Conservation (phyloP, 2,113 vertebrate genomes). For the Hippocampus mohnikei region DNA sequence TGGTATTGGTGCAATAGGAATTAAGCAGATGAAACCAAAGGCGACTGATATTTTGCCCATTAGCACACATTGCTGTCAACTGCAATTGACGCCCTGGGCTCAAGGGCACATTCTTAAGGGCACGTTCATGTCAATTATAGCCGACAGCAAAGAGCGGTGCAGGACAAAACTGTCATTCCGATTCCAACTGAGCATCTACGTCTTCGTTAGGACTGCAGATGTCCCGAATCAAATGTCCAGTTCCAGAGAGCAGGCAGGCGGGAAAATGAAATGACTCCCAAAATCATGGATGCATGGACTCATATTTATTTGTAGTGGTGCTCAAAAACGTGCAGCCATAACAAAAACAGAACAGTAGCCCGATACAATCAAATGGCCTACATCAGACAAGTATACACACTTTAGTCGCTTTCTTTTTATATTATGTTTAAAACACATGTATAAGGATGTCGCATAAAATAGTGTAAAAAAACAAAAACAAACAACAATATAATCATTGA, state of each 20-base stretch:
- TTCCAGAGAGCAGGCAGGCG: not conserved
- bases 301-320: slow-evolving; percentile 60
- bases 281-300: not conserved
- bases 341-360: slow-evolving; percentile 29
- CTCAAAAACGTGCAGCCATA: slow-evolving; percentile 30
- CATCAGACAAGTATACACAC: not conserved
- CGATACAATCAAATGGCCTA: slow-evolving; percentile 4
- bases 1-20: no score
- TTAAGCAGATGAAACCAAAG: no score
- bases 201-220: not conserved
- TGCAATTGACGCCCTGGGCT: no score
- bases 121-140: no score
- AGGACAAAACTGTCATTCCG: no score
- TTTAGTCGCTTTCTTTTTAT: not conserved
- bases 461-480: not conserved
- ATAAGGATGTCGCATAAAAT: not conserved
- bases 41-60: no score
- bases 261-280: not conserved
- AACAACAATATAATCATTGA: not conserved
- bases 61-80: no score
- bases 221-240: not conserved
- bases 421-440: not conserved
- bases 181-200: no score
- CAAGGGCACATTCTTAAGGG: no score
- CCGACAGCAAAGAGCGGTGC: no score